Conservation (phyloP, 2,888 invertebrate genomes). For the Elysia crispata region DNA sequence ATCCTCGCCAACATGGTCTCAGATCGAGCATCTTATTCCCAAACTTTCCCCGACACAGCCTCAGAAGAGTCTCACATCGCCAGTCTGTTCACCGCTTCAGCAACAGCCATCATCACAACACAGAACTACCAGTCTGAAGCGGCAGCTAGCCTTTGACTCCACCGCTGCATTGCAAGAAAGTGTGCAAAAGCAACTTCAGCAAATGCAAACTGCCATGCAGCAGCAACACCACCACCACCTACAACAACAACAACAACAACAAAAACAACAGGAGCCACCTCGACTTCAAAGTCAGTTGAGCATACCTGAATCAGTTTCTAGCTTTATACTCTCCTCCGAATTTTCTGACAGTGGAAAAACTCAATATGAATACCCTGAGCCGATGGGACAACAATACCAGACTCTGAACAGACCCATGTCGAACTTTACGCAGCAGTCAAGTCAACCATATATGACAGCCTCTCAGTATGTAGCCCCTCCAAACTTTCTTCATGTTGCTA, state of each 20-base stretch:
- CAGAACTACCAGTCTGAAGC: not conserved
- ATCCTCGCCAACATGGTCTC: too few species aligned
- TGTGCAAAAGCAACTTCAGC: conserved; percentile 5
- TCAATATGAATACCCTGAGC: too few species aligned
- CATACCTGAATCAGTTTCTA: not conserved
- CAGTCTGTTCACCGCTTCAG: not conserved
- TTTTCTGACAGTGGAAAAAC: not conserved
- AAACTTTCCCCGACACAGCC: not conserved
- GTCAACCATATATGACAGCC: too few species aligned
- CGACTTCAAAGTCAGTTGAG: not conserved
- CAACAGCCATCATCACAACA: not conserved
- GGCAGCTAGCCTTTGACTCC: conserved; percentile 36
- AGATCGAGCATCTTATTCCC: not conserved
- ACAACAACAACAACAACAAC: conserved; percentile 14
- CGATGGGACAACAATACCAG: too few species aligned
- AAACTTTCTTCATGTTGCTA: too few species aligned
- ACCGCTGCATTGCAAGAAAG: not conserved
- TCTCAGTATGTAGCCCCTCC: too few species aligned
- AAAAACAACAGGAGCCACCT: not conserved
- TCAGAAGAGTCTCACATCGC: not conserved
- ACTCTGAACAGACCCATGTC: too few species aligned
- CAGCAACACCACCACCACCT: not conserved
- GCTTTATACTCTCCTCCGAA: not conserved
- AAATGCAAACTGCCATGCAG: not conserved
- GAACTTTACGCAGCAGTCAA: too few species aligned